These are phyloP conservation scores for Hucho hucho DNA, from an alignment of 2,113 vertebrate species.

Conservation along the genomic window DNA sequence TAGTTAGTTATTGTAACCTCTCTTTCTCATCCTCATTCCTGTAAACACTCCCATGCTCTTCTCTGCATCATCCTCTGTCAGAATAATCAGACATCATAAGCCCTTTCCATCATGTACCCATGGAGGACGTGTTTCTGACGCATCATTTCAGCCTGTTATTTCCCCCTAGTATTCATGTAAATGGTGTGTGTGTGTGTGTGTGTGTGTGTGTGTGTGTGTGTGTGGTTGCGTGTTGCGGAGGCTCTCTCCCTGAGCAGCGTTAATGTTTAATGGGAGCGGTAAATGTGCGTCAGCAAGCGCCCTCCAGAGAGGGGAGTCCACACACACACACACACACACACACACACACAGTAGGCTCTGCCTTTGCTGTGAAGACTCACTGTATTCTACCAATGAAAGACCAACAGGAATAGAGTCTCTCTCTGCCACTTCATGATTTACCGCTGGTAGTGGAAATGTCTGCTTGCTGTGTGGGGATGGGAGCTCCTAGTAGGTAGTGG, in stretches of 20 bases:
- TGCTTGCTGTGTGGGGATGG: too few relatives aligned
- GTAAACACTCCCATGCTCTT: too few relatives aligned
- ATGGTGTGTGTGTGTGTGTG: neutral
- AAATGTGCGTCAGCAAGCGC: constrained; percentile 17
- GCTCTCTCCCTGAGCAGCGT: constrained; percentile 8
- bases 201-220: constrained; percentile 5
- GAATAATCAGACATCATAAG: too few relatives aligned
- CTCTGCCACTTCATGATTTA: too few relatives aligned
- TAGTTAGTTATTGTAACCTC: too few relatives aligned
- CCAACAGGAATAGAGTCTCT: too few relatives aligned
- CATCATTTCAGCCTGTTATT: neutral
- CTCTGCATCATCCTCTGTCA: too few relatives aligned
- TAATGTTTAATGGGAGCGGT: constrained; percentile 25
- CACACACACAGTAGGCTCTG: neutral
- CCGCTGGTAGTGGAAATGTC: too few relatives aligned
- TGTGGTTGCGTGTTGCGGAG: neutral
- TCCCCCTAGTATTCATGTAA: neutral
- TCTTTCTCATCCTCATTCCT: too few relatives aligned
- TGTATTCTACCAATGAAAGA: neutral
- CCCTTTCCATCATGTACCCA: neutral
- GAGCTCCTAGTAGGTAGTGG: too few relatives aligned
- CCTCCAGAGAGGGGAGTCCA: constrained; percentile 16
- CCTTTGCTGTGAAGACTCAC: neutral
- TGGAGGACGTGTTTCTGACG: neutral
- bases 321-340: constrained; percentile 2